phyloP scores from a whole-genome alignment of 2,797 vertebrate species.

The Bucorvus abyssinicus region DNA sequence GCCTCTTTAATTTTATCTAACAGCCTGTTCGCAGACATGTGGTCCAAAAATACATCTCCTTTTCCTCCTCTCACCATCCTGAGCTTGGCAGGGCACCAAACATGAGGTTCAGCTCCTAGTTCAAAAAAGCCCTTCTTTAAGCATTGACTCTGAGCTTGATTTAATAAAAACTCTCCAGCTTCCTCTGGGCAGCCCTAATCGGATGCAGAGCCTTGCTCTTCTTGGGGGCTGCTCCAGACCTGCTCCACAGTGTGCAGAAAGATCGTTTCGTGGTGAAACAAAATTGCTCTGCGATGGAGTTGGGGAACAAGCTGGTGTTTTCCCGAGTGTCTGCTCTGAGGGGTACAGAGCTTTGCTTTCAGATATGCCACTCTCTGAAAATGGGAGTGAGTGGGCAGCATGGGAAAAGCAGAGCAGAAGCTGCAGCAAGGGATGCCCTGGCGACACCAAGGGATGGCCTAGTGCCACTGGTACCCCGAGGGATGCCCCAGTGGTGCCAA shows the following conservation, averaged over 20 bases:
- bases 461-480: accelerated
- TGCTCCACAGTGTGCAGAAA: neutral
- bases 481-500: accelerated
- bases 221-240: neutral
- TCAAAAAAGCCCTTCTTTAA: conserved; percentile 63
- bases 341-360: neutral
- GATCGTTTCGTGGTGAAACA: neutral
- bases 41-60: conserved; percentile 60
- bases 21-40: conserved; percentile 52
- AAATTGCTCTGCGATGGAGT: neutral
- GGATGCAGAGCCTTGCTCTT: conserved; percentile 27
- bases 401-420: neutral
- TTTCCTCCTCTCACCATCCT: conserved; percentile 48
- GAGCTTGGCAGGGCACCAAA: conserved; percentile 66
- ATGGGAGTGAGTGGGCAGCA: neutral
- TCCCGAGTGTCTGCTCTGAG: neutral
- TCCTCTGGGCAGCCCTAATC: conserved; percentile 27
- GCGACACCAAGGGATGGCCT: neutral
- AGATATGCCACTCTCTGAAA: neutral
- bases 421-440: accelerated
- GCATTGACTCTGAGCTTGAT: conserved; percentile 31
- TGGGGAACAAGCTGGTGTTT: neutral
- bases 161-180: conserved; percentile 53
- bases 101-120: conserved; percentile 64
- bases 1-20: conserved; percentile 64